phyloP scores from a whole-genome alignment of 2,797 vertebrate species.

The Eulemur rubriventer region DNA sequence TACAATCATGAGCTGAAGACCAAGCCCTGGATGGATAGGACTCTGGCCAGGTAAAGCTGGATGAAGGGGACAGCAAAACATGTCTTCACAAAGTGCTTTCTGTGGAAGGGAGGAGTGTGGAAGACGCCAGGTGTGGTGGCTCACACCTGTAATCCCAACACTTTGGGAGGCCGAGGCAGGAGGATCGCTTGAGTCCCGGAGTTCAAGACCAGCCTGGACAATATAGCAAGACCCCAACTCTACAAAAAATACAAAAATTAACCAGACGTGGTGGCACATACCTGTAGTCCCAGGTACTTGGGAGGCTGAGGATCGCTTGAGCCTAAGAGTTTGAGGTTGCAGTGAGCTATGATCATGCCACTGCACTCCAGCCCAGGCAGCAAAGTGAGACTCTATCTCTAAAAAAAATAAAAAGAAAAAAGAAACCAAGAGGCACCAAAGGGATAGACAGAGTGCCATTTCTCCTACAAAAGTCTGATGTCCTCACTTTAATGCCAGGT shows the following conservation, averaged over 20 bases:
- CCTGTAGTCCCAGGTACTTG: background rate
- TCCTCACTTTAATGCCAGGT: background rate
- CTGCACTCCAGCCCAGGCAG: background rate
- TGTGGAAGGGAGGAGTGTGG: background rate
- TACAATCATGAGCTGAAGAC: too few relatives aligned
- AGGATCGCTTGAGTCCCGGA: background rate
- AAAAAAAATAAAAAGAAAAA: background rate
- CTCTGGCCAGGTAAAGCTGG: background rate
- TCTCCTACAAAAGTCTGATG: background rate
- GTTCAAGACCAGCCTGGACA: background rate
- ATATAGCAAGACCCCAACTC: background rate
- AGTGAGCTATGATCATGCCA: background rate
- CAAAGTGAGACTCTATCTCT: background rate
- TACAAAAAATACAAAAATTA: background rate
- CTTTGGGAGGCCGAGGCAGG: background rate
- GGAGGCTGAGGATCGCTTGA: background rate
- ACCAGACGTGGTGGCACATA: background rate
- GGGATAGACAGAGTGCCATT: background rate
- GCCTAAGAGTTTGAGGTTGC: background rate
- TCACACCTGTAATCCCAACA: background rate
- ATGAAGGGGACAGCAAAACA: background rate
- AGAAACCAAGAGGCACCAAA: background rate
- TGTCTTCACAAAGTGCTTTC: background rate
- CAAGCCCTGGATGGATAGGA: background rate
- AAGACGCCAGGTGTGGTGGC: too few relatives aligned